phyloP scores from a whole-genome alignment of 2,113 vertebrate genomes.

The Heptranchias perlo region DNA sequence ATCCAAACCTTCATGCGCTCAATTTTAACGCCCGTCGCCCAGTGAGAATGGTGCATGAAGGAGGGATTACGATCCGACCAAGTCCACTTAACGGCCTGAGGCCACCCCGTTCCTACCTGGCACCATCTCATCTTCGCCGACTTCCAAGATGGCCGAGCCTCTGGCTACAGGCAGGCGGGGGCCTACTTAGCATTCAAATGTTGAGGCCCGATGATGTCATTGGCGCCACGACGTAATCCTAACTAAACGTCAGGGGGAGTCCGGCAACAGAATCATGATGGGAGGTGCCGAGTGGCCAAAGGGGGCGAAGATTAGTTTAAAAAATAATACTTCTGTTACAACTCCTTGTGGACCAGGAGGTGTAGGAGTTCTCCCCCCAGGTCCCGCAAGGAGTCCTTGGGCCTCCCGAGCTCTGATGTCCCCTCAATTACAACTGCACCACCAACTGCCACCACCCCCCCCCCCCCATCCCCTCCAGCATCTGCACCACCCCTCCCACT shows the following conservation, averaged over 20 bases:
- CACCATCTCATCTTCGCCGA: background rate
- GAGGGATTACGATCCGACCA: background rate
- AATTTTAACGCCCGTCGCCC: background rate
- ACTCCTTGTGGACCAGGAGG: too few relatives aligned
- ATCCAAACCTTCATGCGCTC: background rate
- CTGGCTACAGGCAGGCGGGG: too few relatives aligned
- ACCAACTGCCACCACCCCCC: too few relatives aligned
- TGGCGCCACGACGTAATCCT: background rate
- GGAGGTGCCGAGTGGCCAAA: background rate
- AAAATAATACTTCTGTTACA: background rate
- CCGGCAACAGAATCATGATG: background rate
- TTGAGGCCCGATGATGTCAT: background rate
- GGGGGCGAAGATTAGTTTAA: background rate
- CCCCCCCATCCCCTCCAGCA: too few relatives aligned
- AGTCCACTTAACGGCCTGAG: background rate
- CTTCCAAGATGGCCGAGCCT: background rate
- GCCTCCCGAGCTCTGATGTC: background rate
- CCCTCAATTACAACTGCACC: background rate
- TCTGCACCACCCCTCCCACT: too few relatives aligned
- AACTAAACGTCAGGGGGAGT: background rate
- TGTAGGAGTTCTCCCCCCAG: too few relatives aligned
- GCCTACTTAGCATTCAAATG: background rate
- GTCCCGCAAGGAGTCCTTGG: background rate
- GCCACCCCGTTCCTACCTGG: background rate
- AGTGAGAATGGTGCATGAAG: background rate